Base-by-base conservation (phyloP, 2,797 vertebrate species). In the Trachops cirrhosus region DNA sequence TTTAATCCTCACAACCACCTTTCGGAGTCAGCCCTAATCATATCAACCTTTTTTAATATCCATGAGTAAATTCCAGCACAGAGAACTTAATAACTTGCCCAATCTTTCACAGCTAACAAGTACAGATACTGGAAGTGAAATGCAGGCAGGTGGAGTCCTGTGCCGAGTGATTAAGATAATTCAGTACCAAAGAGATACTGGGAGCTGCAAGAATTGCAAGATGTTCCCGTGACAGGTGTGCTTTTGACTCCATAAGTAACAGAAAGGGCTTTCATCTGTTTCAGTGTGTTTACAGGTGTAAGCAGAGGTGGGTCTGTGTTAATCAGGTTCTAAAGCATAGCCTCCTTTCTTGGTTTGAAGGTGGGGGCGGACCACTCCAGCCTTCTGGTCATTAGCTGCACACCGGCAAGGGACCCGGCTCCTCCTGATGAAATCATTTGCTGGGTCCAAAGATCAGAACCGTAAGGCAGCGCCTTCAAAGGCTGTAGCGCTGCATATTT, bases 381-480 rank as follows among this genome's bases (percentile, higher is more conserved):
- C 34, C 54, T 64, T 94, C 89, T 96, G 64, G 88, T 97, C 96
- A 97, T 98, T 98, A 98, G 93, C 83, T 97, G 96, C 95, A 92
- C 89, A 96, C 97, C 68, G 62, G 67, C 94, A 96, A 97, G 74
- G 89, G 92, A 97, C 92, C 93, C 88, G 71, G 37, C 86, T 98
- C 88, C 93, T 97, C 86, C 77, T 96, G 84, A 84, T 80, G 95
- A 97, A 98, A 96, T 97, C 93, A 93, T 80, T 97, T 96, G 89
- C 97, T 48, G 57, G 96, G 98, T 98, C 98, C 98, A 98, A 97
- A 98, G 98, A 98, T 97, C 97, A 97, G 94, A 96, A 97, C 97
- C 93, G 79, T 92, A 97, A 97, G 94, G 96, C 86, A 96, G 68
- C 73, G 77, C 96, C 94, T 98, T 98, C 98, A 98, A 98, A 98